Evolutionary conservation across 92 coral and sea anemone species (phyloP).

Genomic region (Parazoanthus darwini): DNA sequence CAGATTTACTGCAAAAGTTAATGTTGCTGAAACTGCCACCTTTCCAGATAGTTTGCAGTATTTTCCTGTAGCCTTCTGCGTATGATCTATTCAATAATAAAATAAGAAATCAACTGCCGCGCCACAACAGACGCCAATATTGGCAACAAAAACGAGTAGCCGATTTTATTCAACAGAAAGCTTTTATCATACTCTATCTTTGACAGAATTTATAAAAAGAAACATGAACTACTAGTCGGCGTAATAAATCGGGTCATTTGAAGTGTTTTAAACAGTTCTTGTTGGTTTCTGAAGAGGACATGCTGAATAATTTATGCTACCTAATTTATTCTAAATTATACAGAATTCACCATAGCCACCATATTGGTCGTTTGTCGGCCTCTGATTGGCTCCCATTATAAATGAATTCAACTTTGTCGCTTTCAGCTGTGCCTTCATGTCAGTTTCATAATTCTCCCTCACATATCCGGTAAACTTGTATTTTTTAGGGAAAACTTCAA

Average conservation of each 20-base stretch:
- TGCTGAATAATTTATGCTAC: constrained; percentile 22
- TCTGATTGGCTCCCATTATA: constrained; percentile 58
- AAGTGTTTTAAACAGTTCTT: neutral
- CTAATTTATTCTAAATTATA: constrained; percentile 47
- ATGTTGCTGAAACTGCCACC: neutral
- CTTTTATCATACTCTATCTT: neutral
- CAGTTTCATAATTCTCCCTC: constrained; percentile 24
- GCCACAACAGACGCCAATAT: constrained; percentile 9
- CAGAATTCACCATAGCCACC: constrained; percentile 38
- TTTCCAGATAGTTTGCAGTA: neutral
- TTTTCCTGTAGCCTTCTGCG: neutral
- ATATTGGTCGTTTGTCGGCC: constrained; percentile 33
- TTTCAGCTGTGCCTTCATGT: constrained; percentile 57
- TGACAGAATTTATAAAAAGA: neutral
- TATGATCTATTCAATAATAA: neutral
- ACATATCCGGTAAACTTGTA: constrained; percentile 24
- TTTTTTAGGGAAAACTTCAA: neutral
- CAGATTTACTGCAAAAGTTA: too few relatives aligned
- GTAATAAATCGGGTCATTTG: neutral
- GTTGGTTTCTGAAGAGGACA: neutral
- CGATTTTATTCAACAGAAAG: neutral
- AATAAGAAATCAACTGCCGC: neutral
- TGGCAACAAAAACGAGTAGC: neutral
- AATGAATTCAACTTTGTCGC: constrained; percentile 55
- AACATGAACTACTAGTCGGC: neutral